Conservation (phyloP, 2,113 vertebrate species). For the Mirounga angustirostris region DNA sequence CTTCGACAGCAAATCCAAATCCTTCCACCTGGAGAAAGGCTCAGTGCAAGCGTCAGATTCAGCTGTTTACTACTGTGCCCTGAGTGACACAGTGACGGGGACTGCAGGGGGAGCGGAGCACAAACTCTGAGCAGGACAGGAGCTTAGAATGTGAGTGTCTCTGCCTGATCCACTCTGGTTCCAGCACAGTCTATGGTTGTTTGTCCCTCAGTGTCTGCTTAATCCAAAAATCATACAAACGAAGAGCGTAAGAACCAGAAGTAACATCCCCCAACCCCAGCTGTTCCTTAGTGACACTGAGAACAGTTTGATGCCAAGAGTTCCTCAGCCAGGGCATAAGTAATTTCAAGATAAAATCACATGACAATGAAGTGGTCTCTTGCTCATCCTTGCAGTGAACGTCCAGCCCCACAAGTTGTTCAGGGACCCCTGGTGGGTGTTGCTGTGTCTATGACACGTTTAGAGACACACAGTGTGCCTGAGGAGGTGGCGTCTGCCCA, state of each 20-base stretch:
- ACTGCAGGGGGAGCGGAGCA: too few species aligned
- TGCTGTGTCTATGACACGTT: background rate
- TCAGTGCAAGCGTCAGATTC: background rate
- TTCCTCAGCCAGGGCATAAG: background rate
- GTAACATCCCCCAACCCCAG: background rate
- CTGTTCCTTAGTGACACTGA: background rate
- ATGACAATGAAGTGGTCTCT: too few species aligned
- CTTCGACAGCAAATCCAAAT: background rate
- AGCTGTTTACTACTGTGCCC: too few species aligned
- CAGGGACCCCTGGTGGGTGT: too few species aligned
- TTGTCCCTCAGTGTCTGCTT: background rate
- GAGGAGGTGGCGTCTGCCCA: background rate
- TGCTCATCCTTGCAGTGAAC: background rate
- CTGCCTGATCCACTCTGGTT: background rate
- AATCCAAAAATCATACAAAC: background rate
- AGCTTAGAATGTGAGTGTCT: background rate
- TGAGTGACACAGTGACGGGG: too few species aligned
- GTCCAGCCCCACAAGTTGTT: background rate
- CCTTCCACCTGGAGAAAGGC: conserved; percentile 68
- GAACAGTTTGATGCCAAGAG: background rate
- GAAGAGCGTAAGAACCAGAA: background rate
- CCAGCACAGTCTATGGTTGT: background rate
- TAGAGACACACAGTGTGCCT: background rate
- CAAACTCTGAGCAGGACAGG: background rate
- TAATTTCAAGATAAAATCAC: background rate